phyloP scores from a whole-genome alignment of 2,888 invertebrate species.

The Deilephila porcellus region DNA sequence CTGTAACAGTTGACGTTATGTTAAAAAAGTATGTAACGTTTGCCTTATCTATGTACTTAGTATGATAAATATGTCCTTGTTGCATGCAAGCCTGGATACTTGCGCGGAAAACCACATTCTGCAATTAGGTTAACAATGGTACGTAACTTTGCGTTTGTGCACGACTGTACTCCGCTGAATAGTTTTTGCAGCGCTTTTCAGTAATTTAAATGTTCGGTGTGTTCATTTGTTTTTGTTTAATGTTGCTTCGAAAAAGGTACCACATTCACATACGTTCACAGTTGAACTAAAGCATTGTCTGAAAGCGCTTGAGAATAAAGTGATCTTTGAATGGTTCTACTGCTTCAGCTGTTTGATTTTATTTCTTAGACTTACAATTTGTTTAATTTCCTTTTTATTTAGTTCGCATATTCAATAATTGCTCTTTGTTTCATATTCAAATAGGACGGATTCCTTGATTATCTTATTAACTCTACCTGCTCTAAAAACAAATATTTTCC shows the following conservation, averaged over 20 bases:
- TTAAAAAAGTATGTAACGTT: background rate
- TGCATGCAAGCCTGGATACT: constrained; percentile 19
- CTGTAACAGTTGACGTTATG: background rate
- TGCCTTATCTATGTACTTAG: constrained; percentile 4
- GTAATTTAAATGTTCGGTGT: background rate
- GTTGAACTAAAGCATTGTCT: too few relatives aligned
- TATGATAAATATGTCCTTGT: constrained; percentile 1
- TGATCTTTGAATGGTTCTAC: too few relatives aligned
- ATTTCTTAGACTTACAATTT: too few relatives aligned
- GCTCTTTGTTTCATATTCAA: too few relatives aligned
- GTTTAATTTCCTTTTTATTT: too few relatives aligned
- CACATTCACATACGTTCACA: too few relatives aligned
- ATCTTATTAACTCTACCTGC: too few relatives aligned
- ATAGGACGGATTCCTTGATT: too few relatives aligned
- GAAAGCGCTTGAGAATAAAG: too few relatives aligned
- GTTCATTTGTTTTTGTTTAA: background rate
- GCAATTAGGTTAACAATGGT: constrained; percentile 28
- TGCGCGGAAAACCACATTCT: background rate
- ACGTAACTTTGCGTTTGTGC: constrained; percentile 36
- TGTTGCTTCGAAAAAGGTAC: background rate
- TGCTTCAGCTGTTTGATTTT: too few relatives aligned
- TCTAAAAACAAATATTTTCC: too few relatives aligned
- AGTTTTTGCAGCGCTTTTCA: constrained; percentile 13
- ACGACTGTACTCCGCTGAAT: constrained; percentile 38
- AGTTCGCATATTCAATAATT: too few relatives aligned